Percentiles rank a stretch among this genome's conserved stretches.
These are phyloP conservation scores for Aphaenogaster rudis DNA, from an alignment of 1,140 invertebrate genomes.

Conservation along the genomic window DNA sequence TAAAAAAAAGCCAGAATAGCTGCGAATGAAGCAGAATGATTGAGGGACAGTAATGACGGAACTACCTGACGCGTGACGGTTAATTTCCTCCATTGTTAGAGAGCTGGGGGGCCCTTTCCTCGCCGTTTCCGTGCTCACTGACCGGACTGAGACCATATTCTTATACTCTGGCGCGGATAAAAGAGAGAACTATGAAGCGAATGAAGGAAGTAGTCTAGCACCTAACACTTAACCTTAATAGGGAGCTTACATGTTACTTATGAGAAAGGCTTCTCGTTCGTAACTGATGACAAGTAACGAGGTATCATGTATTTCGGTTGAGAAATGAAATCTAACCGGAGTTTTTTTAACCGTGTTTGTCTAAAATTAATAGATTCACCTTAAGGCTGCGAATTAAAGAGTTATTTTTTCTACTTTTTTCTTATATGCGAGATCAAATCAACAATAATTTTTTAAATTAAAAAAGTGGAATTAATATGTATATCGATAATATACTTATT, in stretches of 20 bases:
- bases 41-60: constrained; percentile 57
- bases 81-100: constrained; percentile 61
- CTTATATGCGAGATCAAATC: background rate
- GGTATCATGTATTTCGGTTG: background rate
- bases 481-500: background rate
- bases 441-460: background rate
- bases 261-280: constrained; percentile 24
- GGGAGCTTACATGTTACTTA: constrained; percentile 52
- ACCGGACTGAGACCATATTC: constrained; percentile 25
- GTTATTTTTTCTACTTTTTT: background rate
- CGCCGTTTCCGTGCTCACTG: constrained; percentile 42
- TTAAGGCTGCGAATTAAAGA: background rate
- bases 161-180: constrained; percentile 37
- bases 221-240: constrained; percentile 49
- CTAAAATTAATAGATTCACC: background rate
- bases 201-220: constrained; percentile 40
- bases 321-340: background rate
- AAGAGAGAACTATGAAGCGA: constrained; percentile 38
- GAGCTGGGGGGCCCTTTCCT: constrained; percentile 33
- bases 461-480: too few relatives aligned
- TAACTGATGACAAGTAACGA: constrained; percentile 31
- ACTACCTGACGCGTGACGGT: constrained; percentile 58
- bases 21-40: constrained; percentile 57
- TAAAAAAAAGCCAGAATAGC: constrained; percentile 36
- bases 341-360: background rate